These are phyloP conservation scores for Phycodurus eques DNA, from an alignment of 2,113 vertebrate genomes.

Conservation along the genomic window DNA sequence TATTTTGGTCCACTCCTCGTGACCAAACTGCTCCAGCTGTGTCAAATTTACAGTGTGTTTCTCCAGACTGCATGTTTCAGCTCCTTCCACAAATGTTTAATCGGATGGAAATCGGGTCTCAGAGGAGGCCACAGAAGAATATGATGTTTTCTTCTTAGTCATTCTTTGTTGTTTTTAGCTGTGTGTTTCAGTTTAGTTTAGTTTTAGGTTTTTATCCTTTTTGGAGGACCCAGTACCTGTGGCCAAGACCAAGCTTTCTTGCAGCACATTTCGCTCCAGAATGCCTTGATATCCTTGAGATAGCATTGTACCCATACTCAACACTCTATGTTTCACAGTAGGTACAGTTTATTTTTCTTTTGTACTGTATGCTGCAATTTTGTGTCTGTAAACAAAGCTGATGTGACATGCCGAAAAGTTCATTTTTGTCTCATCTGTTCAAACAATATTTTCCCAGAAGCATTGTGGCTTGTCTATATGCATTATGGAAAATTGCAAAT, in stretches of 20 bases:
- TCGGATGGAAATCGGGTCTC: not conserved
- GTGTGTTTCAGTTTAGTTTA: not conserved
- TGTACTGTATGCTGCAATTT: not conserved
- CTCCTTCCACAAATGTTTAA: not conserved
- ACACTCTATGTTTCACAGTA: not conserved
- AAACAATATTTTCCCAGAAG: not conserved
- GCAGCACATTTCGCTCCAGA: not conserved
- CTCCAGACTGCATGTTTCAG: not conserved
- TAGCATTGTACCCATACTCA: not conserved
- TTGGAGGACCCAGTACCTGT: not conserved
- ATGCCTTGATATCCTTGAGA: slow-evolving; percentile 25
- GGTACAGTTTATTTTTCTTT: not conserved
- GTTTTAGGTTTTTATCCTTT: not conserved
- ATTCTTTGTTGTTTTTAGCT: not conserved
- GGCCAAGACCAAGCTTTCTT: not conserved
- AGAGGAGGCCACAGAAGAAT: not conserved
- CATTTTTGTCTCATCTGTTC: not conserved
- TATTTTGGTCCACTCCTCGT: not conserved
- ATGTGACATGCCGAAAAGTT: not conserved
- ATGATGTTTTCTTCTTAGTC: not conserved
- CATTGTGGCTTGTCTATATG: not conserved
- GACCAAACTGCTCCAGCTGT: not conserved
- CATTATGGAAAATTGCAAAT: not conserved
- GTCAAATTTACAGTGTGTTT: not conserved
- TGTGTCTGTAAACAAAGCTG: not conserved